Conservation (phyloP, 1,140 invertebrate genomes). For the Cataglyphis hispanica region DNA sequence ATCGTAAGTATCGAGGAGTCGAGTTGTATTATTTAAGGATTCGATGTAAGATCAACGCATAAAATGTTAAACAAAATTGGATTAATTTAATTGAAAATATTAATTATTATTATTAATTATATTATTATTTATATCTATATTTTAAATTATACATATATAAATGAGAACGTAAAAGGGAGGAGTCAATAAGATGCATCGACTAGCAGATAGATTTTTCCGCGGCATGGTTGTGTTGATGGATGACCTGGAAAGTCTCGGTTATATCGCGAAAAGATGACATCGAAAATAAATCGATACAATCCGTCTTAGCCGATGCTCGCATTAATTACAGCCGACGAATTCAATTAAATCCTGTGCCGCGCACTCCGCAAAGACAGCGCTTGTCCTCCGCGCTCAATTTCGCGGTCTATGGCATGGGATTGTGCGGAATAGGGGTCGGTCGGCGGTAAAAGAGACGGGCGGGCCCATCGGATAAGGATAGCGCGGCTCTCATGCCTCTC, state of each 20-base stretch:
- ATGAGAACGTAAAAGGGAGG: not conserved
- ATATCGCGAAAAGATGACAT: conserved; percentile 8
- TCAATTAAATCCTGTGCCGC: conserved; percentile 79
- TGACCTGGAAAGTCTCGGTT: not conserved
- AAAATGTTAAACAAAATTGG: not conserved
- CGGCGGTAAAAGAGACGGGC: conserved; percentile 45
- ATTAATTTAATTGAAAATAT: too few relatives aligned
- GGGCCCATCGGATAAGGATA: not conserved
- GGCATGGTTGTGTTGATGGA: too few relatives aligned
- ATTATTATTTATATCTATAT: too few relatives aligned
- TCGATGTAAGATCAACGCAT: not conserved
- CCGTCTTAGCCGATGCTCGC: conserved; percentile 38
- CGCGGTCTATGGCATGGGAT: conserved; percentile 59
- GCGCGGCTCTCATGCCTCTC: too few relatives aligned
- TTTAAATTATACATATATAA: not conserved
- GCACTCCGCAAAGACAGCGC: conserved; percentile 49
- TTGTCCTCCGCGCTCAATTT: conserved; percentile 64
- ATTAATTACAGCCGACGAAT: conserved; percentile 78
- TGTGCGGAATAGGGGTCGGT: conserved; percentile 43
- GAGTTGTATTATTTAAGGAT: not conserved
- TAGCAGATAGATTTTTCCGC: not conserved
- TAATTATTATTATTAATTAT: not conserved
- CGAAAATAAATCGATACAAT: conserved; percentile 49
- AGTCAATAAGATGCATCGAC: not conserved
- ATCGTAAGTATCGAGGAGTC: not conserved